phyloP scores from a whole-genome alignment of 2,113 vertebrate genomes.

The Triplophysa dalaica region DNA sequence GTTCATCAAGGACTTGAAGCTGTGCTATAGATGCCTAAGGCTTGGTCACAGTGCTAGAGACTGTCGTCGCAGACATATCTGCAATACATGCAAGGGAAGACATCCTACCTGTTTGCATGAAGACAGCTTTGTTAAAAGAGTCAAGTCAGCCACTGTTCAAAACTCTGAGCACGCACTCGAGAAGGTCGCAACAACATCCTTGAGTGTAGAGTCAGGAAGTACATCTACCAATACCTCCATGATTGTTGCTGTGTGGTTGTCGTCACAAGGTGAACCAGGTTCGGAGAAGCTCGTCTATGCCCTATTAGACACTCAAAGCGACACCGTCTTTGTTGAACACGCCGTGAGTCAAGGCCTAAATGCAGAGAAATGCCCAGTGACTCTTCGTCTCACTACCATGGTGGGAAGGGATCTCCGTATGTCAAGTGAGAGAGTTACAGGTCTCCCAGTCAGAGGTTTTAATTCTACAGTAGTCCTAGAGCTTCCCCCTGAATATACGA shows the following conservation, averaged over 20 bases:
- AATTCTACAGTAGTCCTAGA: not conserved
- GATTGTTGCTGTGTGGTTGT: conserved; percentile 36
- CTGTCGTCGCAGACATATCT: not conserved
- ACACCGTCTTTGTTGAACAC: conserved; percentile 19
- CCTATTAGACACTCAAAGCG: conserved; percentile 34
- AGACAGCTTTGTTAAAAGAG: no score
- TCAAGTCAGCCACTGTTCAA: no score
- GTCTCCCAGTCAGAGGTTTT: conserved; percentile 24
- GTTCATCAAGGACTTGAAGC: conserved; percentile 3
- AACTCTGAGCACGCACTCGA: no score
- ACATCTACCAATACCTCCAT: no score
- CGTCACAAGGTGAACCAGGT: conserved; percentile 1
- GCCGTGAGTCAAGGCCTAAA: conserved; percentile 7
- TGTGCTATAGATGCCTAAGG: not conserved
- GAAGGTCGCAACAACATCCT: no score
- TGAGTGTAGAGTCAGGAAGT: no score
- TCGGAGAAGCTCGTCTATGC: conserved; percentile 33
- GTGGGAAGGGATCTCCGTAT: not conserved
- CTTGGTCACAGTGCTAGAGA: conserved; percentile 24
- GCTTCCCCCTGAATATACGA: not conserved
- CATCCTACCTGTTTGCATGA: not conserved
- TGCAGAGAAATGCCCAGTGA: conserved; percentile 4
- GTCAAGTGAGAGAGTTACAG: not conserved
- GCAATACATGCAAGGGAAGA: conserved; percentile 5
- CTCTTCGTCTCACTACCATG: conserved; percentile 12